Evolutionary conservation across 1,140 invertebrate species (phyloP).

Genomic region (Ylistrum balloti): DNA sequence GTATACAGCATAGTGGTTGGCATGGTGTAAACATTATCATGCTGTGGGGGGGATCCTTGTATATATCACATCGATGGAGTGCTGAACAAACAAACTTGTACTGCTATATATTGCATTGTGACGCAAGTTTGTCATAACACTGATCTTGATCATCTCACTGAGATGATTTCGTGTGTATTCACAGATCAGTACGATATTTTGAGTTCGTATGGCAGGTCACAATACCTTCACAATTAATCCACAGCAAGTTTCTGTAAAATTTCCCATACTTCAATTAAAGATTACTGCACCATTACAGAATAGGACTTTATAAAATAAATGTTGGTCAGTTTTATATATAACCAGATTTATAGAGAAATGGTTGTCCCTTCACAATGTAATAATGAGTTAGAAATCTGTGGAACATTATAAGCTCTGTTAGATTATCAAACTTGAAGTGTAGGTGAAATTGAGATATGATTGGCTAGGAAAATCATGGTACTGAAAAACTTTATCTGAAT

Average conservation of each 20-base stretch:
- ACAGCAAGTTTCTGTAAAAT: background rate
- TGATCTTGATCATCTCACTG: background rate
- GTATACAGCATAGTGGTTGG: background rate
- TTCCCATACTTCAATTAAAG: background rate
- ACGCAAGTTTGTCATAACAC: background rate
- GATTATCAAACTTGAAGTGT: background rate
- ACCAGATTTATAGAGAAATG: no score
- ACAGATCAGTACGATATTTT: constrained; percentile 15
- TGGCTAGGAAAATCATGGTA: background rate
- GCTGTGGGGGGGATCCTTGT: background rate
- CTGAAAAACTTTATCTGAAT: background rate
- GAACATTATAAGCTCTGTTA: no score
- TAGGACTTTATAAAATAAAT: background rate
- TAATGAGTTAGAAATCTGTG: no score
- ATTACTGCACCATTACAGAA: background rate
- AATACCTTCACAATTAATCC: background rate
- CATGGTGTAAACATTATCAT: background rate
- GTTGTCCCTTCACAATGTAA: no score
- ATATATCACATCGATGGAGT: background rate
- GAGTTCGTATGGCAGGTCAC: background rate
- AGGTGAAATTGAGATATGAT: background rate
- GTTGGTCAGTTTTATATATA: background rate
- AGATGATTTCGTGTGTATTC: background rate
- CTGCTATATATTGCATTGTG: background rate
- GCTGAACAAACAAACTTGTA: background rate